Base-by-base conservation (phyloP, 30 jellyfish, hydroid and myxozoan species). In the Pseudorhiza aurosa region DNA sequence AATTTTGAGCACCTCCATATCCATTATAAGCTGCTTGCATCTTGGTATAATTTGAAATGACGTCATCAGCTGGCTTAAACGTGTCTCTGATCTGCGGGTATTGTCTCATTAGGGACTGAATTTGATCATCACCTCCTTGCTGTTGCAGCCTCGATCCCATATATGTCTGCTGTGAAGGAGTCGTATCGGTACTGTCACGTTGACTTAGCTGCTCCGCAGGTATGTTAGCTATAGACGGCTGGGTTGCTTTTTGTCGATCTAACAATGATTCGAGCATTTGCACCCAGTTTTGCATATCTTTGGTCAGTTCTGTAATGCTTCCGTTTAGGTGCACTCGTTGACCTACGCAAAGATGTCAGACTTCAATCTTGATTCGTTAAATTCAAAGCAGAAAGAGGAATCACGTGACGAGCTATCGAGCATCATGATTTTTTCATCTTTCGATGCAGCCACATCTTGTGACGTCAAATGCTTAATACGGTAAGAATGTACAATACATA, bases 211-310 rank as follows among this genome's bases (percentile, higher is more conserved):
- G 72, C 22, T 59, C 82, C 43, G 21, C 50, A 14, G 85, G 84
- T 26, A 44, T 8, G 19, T 57, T 36, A 11, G 85, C 65, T 18
- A 50, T 58, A 6, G 91, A 82, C 45, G 95, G 91, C 22, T 88
- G 29, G 8, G 87, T 40, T 26, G 87, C 56, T 21, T 43, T 62
- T 19, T 49, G 77, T 49, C 37, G 15, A 64, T 58, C 65, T 6
- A 68, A 87, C 73, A 71, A 46, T n/a, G 79, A 14, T 24, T 82
- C 94, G 14, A 71, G 86, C 94, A 82, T 82, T 2, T 71, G 26
- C n/a, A 82, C 94, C 87, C 87, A 68, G 19, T 43, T 82, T 32
- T 72, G 60, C 88, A 68, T 84, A 63, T 84, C 91, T 31, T 65
- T 80, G 77, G 58, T 35, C 55, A 80, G 77, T 40, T 80, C 91